phyloP scores from a whole-genome alignment of 92 coral and sea anemone genomes.

The Metridium senile region DNA sequence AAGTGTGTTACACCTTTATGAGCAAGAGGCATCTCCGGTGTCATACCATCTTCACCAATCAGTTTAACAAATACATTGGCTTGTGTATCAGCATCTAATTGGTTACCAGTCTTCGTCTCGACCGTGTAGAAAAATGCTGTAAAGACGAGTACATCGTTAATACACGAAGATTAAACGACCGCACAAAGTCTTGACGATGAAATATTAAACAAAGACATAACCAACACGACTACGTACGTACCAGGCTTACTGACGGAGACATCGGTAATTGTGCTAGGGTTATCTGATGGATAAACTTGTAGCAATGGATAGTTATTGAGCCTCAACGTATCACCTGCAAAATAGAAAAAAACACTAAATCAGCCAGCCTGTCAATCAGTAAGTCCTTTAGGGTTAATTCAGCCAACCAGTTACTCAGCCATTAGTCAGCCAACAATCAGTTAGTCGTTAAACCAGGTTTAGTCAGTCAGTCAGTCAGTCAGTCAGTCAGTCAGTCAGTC shows the following conservation, averaged over 20 bases:
- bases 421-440: neutral
- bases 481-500: neutral
- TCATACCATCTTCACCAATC: constrained; percentile 73
- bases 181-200: too few species aligned
- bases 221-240: too few species aligned
- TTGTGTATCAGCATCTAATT: constrained; percentile 71
- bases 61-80: constrained; percentile 81
- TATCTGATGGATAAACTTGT: constrained; percentile 55
- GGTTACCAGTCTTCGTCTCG: constrained; percentile 77
- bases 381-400: neutral
- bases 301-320: constrained; percentile 57
- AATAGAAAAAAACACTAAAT: neutral
- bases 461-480: neutral
- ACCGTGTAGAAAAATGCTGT: constrained; percentile 77
- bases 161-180: neutral
- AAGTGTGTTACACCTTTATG: constrained; percentile 72
- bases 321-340: constrained; percentile 35
- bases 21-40: constrained; percentile 66
- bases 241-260: constrained; percentile 78
- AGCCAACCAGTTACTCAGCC: neutral
- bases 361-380: neutral
- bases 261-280: constrained; percentile 63
- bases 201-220: too few species aligned
- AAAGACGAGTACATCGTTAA: neutral
- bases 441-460: neutral